Percentiles rank a stretch among this genome's conserved stretches.
phyloP scores from a whole-genome alignment of 2,888 invertebrate species.

The Globia sparganii region DNA sequence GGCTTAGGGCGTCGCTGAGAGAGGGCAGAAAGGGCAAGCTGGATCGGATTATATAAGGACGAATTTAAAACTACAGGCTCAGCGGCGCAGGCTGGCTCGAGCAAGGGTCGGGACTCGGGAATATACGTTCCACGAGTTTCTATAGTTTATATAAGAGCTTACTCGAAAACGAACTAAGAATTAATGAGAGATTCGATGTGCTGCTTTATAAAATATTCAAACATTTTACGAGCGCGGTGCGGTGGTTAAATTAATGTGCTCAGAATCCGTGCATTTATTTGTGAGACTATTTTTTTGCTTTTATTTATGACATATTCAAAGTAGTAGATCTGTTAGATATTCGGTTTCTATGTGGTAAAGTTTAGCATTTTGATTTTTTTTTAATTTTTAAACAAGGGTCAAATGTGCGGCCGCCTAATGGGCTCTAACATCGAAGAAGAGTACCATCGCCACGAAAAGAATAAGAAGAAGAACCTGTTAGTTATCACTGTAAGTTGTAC shows the following conservation, averaged over 20 bases:
- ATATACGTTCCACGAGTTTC: constrained; percentile 41
- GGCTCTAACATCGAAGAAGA: too few species aligned
- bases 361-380: background rate
- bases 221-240: constrained; percentile 33
- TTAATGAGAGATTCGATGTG: constrained; percentile 59
- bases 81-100: too few species aligned
- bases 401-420: too few species aligned
- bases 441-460: too few species aligned
- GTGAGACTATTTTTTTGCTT: background rate
- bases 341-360: background rate
- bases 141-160: constrained; percentile 49
- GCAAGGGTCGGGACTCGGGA: background rate
- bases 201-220: constrained; percentile 59
- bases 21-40: too few species aligned
- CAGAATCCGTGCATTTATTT: constrained; percentile 33
- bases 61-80: too few species aligned
- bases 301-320: background rate
- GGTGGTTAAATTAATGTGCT: constrained; percentile 32
- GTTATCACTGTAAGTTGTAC: background rate
- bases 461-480: too few species aligned
- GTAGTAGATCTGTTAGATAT: background rate
- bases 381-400: too few species aligned
- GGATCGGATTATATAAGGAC: too few species aligned
- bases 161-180: constrained; percentile 57
- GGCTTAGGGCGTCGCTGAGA: too few species aligned